Evolutionary conservation across 1,140 invertebrate genomes (phyloP), one percentile per base, ranked within the genome.

Genomic region (Planococcus citri): DNA sequence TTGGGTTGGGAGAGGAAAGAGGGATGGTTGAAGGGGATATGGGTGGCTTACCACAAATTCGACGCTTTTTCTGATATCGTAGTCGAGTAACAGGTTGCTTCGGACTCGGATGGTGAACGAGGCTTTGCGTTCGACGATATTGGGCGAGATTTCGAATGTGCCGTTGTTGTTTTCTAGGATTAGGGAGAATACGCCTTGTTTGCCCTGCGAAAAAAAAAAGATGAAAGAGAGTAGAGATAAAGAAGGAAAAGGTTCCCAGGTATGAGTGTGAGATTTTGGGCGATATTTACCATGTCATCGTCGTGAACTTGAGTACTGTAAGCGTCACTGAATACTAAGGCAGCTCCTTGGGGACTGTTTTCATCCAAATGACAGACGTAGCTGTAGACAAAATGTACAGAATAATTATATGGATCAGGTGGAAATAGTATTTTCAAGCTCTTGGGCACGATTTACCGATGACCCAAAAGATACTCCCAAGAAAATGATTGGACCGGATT

Each of bases 71-170:
- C 85, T 81, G 27, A 82, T 82, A 79, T 95, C 94, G 74, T 88
- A 95, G 79, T 96, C 92, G 68, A 96, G 80, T 51, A 89, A 77
- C 0, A 82, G 81, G 69, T 90, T 88, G 77, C 95, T 89, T 72
- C 91, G 85, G 2, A 95, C 90, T 74, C 85, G 85, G 51, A 97
- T 87, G 14, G 89, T 80, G 74, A 96, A 93, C 71, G 86, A 86
- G 2, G 88, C 85, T 71, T 85, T 84, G 67, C 89, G 85, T 77
- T 92, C 88, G 0, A 88, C 90, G n/a, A 92, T 89, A n/a, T 85
- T 85, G 0, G 93, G 93, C n/a, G 84, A 83, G 68, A 95, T 87
- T 77, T 93, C 89, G 77, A 95, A 95, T 1, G 90, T 92, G 20
- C 88, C 88, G 77, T 92, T 90, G 76, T 93, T 90, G 70, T 88